Conservation (phyloP, 1,140 invertebrate species). For the Ceratoteleas bidentatus region DNA sequence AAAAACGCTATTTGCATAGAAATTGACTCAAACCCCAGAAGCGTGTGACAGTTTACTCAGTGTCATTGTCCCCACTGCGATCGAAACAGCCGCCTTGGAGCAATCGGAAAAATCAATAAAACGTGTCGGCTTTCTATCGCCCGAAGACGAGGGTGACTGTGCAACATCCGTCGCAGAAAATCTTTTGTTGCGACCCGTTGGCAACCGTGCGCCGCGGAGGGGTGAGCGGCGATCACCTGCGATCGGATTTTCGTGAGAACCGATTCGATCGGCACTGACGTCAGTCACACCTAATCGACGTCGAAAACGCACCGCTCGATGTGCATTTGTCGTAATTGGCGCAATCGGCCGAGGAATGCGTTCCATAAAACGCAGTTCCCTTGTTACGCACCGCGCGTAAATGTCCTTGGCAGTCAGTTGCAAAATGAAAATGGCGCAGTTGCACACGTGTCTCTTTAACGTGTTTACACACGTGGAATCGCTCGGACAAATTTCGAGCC, state of each 20-base stretch:
- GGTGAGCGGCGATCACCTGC: conserved; percentile 37
- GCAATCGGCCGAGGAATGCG: conserved; percentile 42
- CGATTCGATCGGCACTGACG: background rate
- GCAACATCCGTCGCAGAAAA: conserved; percentile 58
- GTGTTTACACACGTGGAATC: conserved; percentile 33
- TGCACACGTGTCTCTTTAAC: conserved; percentile 54
- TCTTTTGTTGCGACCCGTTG: conserved; percentile 53
- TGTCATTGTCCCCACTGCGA: conserved; percentile 49
- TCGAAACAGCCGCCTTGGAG: conserved; percentile 39
- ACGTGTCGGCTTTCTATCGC: conserved; percentile 59
- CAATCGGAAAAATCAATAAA: conserved; percentile 66
- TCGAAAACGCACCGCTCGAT: conserved; percentile 32
- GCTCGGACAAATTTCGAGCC: background rate
- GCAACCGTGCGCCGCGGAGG: conserved; percentile 25
- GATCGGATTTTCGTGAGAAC: conserved; percentile 40
- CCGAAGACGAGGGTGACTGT: conserved; percentile 52
- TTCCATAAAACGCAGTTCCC: conserved; percentile 62
- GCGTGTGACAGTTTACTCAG: conserved; percentile 53
- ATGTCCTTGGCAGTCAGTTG: conserved; percentile 63
- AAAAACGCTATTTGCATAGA: conserved; percentile 27
- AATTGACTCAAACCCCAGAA: conserved; percentile 40
- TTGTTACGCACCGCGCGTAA: conserved; percentile 49
- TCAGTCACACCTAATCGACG: background rate
- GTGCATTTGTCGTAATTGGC: conserved; percentile 47
- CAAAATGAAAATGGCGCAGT: conserved; percentile 62